Percentiles rank a stretch among this genome's conserved stretches.
Evolutionary conservation across 2,113 vertebrate species (phyloP).

Genomic region (Rhea pennata): DNA sequence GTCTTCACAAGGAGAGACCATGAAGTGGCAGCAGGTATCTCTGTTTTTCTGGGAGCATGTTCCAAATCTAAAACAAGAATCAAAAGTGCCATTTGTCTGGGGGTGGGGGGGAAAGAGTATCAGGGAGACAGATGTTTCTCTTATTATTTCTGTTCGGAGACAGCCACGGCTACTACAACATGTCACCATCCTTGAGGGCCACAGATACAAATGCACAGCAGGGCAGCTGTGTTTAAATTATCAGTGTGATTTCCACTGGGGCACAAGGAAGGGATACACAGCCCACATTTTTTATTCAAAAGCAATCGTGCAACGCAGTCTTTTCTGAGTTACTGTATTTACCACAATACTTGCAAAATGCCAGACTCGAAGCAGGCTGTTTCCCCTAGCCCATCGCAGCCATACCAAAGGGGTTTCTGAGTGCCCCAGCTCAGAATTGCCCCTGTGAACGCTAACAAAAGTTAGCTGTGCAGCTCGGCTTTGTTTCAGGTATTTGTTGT

Average conservation of each 20-base stretch:
- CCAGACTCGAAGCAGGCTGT: neutral
- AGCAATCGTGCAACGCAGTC: neutral
- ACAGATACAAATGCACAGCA: slow-evolving; percentile 9
- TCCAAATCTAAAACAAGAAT: slow-evolving; percentile 17
- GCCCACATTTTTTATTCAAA: neutral
- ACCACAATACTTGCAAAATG: neutral
- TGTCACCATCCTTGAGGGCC: neutral
- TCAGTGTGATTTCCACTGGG: slow-evolving; percentile 3
- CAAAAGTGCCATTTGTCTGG: slow-evolving; percentile 43
- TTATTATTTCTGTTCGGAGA: slow-evolving; percentile 51
- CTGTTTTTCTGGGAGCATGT: neutral
- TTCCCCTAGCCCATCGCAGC: neutral
- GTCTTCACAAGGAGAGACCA: neutral
- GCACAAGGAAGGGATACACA: neutral
- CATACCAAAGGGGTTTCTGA: neutral
- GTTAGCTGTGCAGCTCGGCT: neutral
- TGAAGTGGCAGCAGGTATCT: neutral
- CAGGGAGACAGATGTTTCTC: slow-evolving; percentile 60
- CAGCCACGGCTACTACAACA: neutral
- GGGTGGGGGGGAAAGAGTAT: neutral
- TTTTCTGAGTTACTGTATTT: neutral
- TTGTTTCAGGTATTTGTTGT: rapidly evolving
- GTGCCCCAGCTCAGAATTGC: neutral
- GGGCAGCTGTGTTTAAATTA: slow-evolving; percentile 27
- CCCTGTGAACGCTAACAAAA: neutral